Conservation (phyloP, 2,113 vertebrate species). For the Colius striatus region DNA sequence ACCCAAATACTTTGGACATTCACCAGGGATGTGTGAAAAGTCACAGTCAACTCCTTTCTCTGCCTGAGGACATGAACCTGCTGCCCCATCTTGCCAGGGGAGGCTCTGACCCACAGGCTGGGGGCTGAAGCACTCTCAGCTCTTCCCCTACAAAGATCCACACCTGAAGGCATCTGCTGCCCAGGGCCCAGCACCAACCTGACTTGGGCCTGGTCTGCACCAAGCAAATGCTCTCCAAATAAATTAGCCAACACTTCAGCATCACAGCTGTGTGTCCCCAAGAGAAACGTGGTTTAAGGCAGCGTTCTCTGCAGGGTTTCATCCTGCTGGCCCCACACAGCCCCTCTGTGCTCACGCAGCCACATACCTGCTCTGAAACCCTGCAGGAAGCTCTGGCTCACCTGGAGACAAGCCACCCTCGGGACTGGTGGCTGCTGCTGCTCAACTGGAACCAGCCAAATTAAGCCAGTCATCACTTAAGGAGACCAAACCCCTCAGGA, state of each 20-base stretch:
- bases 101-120: background rate
- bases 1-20: background rate
- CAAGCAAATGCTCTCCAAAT: background rate
- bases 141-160: background rate
- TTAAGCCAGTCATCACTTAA: background rate
- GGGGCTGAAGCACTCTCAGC: background rate
- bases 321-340: rapidly evolving
- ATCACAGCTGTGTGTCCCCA: background rate
- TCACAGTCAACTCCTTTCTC: background rate
- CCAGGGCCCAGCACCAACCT: background rate
- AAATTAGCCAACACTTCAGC: background rate
- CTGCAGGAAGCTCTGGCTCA: background rate
- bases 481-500: background rate
- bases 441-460: background rate
- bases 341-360: rapidly evolving
- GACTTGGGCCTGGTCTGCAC: background rate
- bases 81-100: background rate
- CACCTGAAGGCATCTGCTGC: background rate
- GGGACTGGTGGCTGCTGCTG: background rate
- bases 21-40: background rate
- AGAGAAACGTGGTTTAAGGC: rapidly evolving
- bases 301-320: background rate
- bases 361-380: background rate
- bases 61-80: background rate
- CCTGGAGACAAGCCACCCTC: background rate